These are phyloP conservation scores for Brienomyrus longianalis DNA, from an alignment of 2,113 vertebrate genomes.

Conservation along the genomic window DNA sequence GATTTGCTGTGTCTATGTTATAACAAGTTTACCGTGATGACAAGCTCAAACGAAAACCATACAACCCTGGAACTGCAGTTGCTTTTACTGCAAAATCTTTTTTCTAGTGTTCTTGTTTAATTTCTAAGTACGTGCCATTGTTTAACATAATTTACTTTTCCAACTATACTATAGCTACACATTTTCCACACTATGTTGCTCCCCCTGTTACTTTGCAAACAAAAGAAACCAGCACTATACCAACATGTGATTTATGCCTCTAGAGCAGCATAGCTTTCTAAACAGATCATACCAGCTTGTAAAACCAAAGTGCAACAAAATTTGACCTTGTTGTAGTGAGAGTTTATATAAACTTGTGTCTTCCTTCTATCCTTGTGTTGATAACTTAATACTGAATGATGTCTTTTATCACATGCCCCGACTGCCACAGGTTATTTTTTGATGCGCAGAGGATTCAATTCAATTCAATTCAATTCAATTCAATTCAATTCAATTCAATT, in stretches of 20 bases:
- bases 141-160: neutral
- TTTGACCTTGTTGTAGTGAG: neutral
- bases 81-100: conserved; percentile 16
- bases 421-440: neutral
- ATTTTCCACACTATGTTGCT: neutral
- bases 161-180: neutral
- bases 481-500: too few species aligned
- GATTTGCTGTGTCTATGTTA: conserved; percentile 49
- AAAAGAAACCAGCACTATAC: neutral
- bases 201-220: neutral
- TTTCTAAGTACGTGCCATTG: conserved; percentile 21
- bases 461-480: neutral
- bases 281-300: conserved; percentile 1
- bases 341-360: conserved; percentile 9
- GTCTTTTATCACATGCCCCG: neutral
- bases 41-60: conserved; percentile 53
- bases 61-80: conserved; percentile 24
- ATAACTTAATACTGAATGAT: neutral
- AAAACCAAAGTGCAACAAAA: neutral
- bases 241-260: neutral
- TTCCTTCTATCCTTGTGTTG: neutral
- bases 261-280: neutral
- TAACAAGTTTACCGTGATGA: conserved; percentile 53
- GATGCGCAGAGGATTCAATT: neutral
- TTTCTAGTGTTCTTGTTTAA: conserved; percentile 29